phyloP scores from a whole-genome alignment of 1,140 invertebrate species.

The Frieseomelitta varia region DNA sequence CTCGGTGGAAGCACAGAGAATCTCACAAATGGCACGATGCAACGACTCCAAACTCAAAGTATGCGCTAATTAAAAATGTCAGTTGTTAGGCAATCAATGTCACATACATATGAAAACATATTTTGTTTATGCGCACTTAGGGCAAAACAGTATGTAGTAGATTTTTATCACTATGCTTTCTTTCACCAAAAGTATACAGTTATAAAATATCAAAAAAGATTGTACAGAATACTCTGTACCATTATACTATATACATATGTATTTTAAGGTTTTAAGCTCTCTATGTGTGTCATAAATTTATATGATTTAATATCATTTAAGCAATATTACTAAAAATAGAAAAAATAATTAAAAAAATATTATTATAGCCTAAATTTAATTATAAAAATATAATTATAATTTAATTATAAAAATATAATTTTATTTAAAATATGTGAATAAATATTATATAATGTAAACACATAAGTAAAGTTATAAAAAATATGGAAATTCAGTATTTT shows the following conservation, averaged over 20 bases:
- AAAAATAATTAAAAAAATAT: slow-evolving; percentile 8
- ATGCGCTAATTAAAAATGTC: slow-evolving; percentile 78
- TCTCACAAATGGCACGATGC: slow-evolving; percentile 71
- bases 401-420: background rate
- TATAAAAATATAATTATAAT: background rate
- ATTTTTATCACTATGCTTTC: slow-evolving; percentile 60
- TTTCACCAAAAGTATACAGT: slow-evolving; percentile 51
- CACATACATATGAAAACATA: slow-evolving; percentile 72
- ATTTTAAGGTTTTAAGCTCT: slow-evolving; percentile 53
- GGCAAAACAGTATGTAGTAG: slow-evolving; percentile 63
- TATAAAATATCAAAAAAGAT: slow-evolving; percentile 31
- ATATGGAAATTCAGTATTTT: background rate
- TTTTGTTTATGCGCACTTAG: slow-evolving; percentile 73
- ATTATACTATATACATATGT: slow-evolving; percentile 50
- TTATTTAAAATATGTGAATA: slow-evolving; percentile 23
- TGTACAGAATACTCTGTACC: slow-evolving; percentile 45
- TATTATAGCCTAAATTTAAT: background rate
- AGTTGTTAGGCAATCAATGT: slow-evolving; percentile 76
- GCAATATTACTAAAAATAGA: background rate
- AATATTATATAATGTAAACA: background rate
- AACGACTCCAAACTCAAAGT: slow-evolving; percentile 76
- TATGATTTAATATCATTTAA: background rate
- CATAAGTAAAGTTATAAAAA: background rate
- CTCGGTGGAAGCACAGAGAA: slow-evolving; percentile 67
- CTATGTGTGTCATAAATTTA: slow-evolving; percentile 49